Conservation (phyloP, 2,113 vertebrate species). For the Megalops atlanticus region DNA sequence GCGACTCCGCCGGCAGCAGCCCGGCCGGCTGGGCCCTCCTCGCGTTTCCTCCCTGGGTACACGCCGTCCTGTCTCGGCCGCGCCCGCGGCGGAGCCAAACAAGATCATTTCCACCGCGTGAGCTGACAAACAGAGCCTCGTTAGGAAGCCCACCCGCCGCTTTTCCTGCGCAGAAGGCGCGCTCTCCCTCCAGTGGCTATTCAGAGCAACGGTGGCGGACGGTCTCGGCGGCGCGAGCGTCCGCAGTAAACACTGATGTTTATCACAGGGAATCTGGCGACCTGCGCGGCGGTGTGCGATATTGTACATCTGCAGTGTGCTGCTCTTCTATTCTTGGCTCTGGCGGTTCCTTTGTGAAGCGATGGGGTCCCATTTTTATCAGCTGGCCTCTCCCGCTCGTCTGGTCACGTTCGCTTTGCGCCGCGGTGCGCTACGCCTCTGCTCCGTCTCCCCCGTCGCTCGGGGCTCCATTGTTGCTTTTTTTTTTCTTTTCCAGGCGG, state of each 20-base stretch:
- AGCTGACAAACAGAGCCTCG: not conserved
- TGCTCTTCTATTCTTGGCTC: not conserved
- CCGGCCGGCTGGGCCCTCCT: not conserved
- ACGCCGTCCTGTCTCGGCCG: not conserved
- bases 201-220: not conserved
- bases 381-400: not conserved
- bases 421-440: not conserved
- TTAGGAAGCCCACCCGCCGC: not conserved
- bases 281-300: not conserved
- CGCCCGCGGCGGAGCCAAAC: not conserved
- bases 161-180: not conserved
- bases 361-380: not conserved
- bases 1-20: not conserved
- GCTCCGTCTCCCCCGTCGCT: not conserved
- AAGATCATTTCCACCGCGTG: not conserved
- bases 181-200: not conserved
- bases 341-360: not conserved
- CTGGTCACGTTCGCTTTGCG: not conserved
- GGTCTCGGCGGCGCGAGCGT: not conserved
- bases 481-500: not conserved
- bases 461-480: not conserved
- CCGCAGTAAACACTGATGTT: not conserved
- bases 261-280: not conserved
- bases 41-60: not conserved
- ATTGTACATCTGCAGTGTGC: not conserved